Conservation (phyloP, 2,113 vertebrate species). For the Acanthisitta chloris region DNA sequence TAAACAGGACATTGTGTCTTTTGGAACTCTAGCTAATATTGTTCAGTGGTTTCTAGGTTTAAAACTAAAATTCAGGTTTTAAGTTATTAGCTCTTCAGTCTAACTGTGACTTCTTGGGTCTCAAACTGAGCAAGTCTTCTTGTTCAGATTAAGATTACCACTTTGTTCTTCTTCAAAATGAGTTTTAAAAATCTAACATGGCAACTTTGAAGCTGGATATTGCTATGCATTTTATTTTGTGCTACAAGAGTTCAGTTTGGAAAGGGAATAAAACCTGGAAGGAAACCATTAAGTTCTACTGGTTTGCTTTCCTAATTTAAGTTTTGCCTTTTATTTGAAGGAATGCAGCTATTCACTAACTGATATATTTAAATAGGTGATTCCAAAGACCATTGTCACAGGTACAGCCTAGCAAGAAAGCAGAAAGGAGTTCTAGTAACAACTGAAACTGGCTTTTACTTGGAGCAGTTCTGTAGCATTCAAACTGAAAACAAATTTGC, state of each 20-base stretch:
- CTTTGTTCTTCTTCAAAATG: not conserved
- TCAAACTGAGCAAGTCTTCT: not conserved
- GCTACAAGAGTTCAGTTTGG: not conserved
- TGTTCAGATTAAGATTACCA: not conserved
- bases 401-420: not conserved
- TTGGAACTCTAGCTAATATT: not conserved
- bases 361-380: not conserved
- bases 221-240: not conserved
- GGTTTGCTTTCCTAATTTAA: not conserved
- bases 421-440: not conserved
- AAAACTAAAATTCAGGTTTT: not conserved
- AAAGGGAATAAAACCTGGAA: not conserved
- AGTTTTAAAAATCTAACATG: not conserved
- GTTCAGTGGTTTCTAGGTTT: not conserved
- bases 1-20: not conserved
- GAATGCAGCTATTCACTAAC: not conserved
- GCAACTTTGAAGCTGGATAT: not conserved
- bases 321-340: not conserved
- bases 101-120: not conserved
- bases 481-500: not conserved
- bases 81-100: not conserved
- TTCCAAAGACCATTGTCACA: not conserved
- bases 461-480: not conserved
- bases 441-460: not conserved
- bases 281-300: not conserved